Conservation (phyloP, 1,140 invertebrate species). For the Aphelinus atriplicis region DNA sequence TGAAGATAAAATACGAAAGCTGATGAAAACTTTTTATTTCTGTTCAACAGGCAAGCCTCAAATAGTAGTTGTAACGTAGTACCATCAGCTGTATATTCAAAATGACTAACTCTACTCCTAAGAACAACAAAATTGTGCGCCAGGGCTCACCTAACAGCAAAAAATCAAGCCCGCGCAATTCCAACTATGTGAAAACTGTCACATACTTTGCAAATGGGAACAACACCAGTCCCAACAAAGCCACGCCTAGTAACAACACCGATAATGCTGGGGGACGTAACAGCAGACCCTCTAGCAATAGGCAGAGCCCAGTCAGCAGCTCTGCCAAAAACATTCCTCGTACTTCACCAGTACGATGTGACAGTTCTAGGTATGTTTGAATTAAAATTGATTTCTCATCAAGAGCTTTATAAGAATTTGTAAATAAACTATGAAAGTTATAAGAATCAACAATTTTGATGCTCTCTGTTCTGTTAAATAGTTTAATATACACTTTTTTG, state of each 20-base stretch:
- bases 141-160: slow-evolving; percentile 59
- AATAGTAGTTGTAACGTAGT: no score
- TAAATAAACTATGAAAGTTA: no score
- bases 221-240: slow-evolving; percentile 28
- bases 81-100: background rate
- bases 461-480: no score
- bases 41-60: no score
- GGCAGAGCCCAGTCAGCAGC: slow-evolving; percentile 49
- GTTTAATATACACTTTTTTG: no score
- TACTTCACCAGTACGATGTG: slow-evolving; percentile 43
- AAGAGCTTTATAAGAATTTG: no score
- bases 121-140: slow-evolving; percentile 57
- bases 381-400: background rate
- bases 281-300: slow-evolving; percentile 35
- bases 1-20: no score
- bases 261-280: slow-evolving; percentile 26
- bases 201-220: slow-evolving; percentile 38
- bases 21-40: no score
- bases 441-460: no score
- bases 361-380: slow-evolving; percentile 48
- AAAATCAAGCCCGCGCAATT: slow-evolving; percentile 36
- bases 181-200: slow-evolving; percentile 34
- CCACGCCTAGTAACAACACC: slow-evolving; percentile 32
- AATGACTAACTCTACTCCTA: slow-evolving; percentile 64
- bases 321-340: slow-evolving; percentile 43